phyloP scores from a whole-genome alignment of 2,888 invertebrate species.

The Andrena haemorrhoa region DNA sequence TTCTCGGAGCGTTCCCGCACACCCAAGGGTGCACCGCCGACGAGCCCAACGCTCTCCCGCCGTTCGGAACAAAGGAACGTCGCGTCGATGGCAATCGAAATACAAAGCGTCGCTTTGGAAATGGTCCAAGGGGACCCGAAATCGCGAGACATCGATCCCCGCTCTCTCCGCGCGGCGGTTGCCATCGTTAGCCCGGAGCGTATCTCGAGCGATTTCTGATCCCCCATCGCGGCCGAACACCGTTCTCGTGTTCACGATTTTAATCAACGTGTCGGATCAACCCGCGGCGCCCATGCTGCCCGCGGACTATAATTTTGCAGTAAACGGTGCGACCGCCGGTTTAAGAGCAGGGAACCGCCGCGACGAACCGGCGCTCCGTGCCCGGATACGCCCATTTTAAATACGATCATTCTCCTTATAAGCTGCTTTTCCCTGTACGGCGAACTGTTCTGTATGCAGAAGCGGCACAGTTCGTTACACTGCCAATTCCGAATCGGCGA shows the following conservation, averaged over 20 bases:
- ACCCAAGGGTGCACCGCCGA: neutral
- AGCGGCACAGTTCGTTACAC: neutral
- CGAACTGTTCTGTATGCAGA: neutral
- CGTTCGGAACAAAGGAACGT: neutral
- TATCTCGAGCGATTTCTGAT: conserved; percentile 12
- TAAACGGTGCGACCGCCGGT: conserved; percentile 66
- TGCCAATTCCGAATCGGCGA: neutral
- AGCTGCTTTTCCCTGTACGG: conserved; percentile 24
- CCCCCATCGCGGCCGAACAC: neutral
- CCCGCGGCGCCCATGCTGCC: conserved; percentile 56
- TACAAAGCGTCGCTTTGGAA: neutral
- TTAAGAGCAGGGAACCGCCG: conserved; percentile 52
- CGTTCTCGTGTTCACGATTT: conserved; percentile 58
- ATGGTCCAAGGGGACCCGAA: conserved; percentile 7
- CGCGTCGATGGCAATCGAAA: conserved; percentile 12
- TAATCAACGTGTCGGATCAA: conserved; percentile 67
- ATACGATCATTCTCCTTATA: conserved; percentile 50
- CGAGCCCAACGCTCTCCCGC: neutral
- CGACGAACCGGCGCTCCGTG: conserved; percentile 56
- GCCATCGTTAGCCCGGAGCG: neutral
- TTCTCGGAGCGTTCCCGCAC: neutral
- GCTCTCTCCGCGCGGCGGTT: neutral
- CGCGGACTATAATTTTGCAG: conserved; percentile 70
- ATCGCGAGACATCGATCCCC: neutral
- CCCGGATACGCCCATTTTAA: conserved; percentile 63